Base-by-base conservation (phyloP, 53 echinoderm and acorn worm species). In the Zoroaster sp. region DNA sequence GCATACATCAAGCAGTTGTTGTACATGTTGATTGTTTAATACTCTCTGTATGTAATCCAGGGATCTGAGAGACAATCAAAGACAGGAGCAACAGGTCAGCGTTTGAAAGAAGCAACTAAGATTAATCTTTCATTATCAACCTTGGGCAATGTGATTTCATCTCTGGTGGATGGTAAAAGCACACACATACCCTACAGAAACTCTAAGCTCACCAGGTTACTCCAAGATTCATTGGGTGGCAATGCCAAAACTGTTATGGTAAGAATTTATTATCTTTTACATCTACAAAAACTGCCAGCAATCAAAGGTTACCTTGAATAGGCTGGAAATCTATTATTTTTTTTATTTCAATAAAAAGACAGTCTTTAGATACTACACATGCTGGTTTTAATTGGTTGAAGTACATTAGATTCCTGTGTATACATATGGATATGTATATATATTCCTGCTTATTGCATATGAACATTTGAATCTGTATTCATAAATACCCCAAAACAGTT, bases 171-270 rank as follows among this genome's bases (percentile, higher is more conserved):
- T 83, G 98, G 98, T 36, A 97, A 97, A 88, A 97, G 98, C 72
- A 97, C 98, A 1, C 98, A 97, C 66, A 97, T 97, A 53, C 98
- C 98, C 1, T 97, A 97, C 95, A 88, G 98, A 42, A 97, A 97
- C 88, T 97, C 98, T 47, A 97, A 97, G 49, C 91, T 97, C 6
- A 97, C 98, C 11, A 86, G 98, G 54, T 78, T 97, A 17, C 86
- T 97, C 6, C 98, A 97, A 41, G 98, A 97, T 44, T 97, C 98
- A 3, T 83, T 97, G 52, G 98, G 98, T 21, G 98, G 98, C 33
- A 97, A 97, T 69, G 95, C 98, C 12, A 97, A 94, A 80, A 95
- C 95, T 23, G 98, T 97, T 18, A 97, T 97, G 98, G 98, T 97
- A 70, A 88, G 94, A 73, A n/a, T n/a, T n/a, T 28, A 3, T 72